These are phyloP conservation scores for Acanthis flammea DNA, from an alignment of 2,797 vertebrate species.

Conservation along the genomic window DNA sequence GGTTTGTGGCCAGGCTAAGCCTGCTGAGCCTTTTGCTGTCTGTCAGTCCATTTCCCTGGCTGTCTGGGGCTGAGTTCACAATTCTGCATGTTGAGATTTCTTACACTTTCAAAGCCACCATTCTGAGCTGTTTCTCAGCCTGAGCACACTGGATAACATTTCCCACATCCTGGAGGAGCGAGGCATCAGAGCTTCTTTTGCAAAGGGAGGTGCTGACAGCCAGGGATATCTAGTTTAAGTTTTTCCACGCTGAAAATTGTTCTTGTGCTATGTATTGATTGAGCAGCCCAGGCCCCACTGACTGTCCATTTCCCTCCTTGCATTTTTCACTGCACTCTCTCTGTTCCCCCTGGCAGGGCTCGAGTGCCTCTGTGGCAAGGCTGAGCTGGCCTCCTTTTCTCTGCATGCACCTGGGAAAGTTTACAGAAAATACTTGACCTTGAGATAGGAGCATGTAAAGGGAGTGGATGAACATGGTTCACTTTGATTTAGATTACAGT, in stretches of 20 bases:
- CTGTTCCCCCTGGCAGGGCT: background rate
- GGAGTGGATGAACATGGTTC: background rate
- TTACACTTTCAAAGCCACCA: background rate
- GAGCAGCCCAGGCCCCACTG: background rate
- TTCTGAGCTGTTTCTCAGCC: background rate
- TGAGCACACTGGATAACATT: background rate
- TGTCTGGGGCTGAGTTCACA: background rate
- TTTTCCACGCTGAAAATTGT: background rate
- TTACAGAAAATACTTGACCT: slow-evolving; percentile 24
- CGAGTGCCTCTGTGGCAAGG: background rate
- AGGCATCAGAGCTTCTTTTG: background rate
- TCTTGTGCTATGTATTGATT: background rate
- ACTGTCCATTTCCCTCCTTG: background rate
- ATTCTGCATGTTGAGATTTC: background rate
- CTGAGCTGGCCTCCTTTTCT: background rate
- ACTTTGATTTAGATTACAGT: slow-evolving; percentile 34
- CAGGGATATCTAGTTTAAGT: background rate
- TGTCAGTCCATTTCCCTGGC: background rate
- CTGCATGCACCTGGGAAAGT: rapidly evolving
- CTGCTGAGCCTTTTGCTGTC: background rate
- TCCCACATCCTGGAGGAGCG: background rate
- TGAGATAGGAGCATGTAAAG: background rate
- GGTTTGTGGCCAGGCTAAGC: background rate
- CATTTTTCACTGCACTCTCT: background rate
- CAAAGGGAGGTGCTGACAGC: background rate